Evolutionary conservation across 2,113 vertebrate genomes (phyloP), one percentile per base, ranked within the genome.

Genomic region (Seriola dumerili): DNA sequence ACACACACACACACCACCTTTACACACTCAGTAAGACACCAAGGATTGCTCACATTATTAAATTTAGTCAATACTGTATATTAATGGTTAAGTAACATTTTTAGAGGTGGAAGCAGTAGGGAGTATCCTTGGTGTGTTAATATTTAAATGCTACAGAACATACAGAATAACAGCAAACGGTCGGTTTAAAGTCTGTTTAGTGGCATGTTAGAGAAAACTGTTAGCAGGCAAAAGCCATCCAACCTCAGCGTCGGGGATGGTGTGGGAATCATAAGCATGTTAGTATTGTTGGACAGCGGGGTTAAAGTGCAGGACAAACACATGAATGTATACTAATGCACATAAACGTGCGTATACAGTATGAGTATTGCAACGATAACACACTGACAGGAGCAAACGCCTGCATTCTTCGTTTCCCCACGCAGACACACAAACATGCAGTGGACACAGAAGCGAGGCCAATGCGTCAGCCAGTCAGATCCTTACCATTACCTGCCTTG

Each of bases 401-500:
- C 50, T 72, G 54, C 70, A 19, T 4, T 34, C 29, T 38, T 50
- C 8, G 16, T 54, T 40, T 21, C 61, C 50, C 5, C 25, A n/a
- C 29, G 76, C 44, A 85, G 48, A 66, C 46, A 48, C 46, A 74
- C 44, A 84, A 44, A 82, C 91, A 90, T 72, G 85, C 84, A 80
- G 66, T 6, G 91, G 83, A 92, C 91, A 74, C 21, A 80, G 13
- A 58, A 89, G 90, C 93, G 72, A 92, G 92, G 88, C 74, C 64
- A 83, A 81, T 85, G 76, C 74, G 72, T 85, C 90, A 92, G 87
- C 89, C 87, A 96, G 91, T 96, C 94, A 96, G 95, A 87, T 96
- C 84, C 97, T 99, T 98, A 98, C 97, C 98, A 97, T 97, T 65
- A 95, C 94, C 96, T 96, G 96, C 94, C 93, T 95, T 95, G 95